Evolutionary conservation across 2,888 invertebrate species (phyloP), one percentile per base, ranked within the genome.

Genomic region (Apamea epomidion): DNA sequence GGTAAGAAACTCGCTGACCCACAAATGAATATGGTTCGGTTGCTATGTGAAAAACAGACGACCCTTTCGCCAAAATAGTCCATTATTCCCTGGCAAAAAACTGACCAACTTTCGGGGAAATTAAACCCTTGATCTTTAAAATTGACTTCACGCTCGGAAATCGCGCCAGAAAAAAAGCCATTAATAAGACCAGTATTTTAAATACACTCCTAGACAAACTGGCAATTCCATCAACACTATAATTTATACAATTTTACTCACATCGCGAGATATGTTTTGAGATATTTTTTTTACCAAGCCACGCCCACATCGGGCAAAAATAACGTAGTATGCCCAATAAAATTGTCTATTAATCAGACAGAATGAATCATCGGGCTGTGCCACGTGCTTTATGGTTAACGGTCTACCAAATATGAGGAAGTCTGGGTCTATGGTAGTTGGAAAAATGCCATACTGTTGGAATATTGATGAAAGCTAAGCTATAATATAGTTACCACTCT

Each of bases 361-460:
- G 2, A 32, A 62, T 83, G 74, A 83, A 62, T 72, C 70, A 87
- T 78, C 4, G 5, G 71, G 77, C 67, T 68, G 18, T 7, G 14
- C 0, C 32, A 37, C 16, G 18, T 83, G 51, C 0, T 70, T 74
- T 71, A 74, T 74, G 58, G 70, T 0, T 67, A 74, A 73, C 7
- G 62, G 18, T 68, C 60, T 65, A 64, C 64, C 48, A 58, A 71
- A 74, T 75, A 78, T 77, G 77, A 87, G 84, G 84, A 87, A 86
- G 68, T 80, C 67, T 76, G 37, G 29, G 5, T 62, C 10, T 16
- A 0, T 12, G 21, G 42, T 45, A 29, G 4, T 80, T 78, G 87
- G 87, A 78, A 32, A 60, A 64, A 68, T 86, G 87, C 87, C 87
- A 78, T 76, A 54, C 7, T 48, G 16, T 62, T 25, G 21, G n/a